Evolutionary conservation across 2,113 vertebrate species (phyloP), one percentile per base, ranked within the genome.

Genomic region (Ailuropoda melanoleuca): DNA sequence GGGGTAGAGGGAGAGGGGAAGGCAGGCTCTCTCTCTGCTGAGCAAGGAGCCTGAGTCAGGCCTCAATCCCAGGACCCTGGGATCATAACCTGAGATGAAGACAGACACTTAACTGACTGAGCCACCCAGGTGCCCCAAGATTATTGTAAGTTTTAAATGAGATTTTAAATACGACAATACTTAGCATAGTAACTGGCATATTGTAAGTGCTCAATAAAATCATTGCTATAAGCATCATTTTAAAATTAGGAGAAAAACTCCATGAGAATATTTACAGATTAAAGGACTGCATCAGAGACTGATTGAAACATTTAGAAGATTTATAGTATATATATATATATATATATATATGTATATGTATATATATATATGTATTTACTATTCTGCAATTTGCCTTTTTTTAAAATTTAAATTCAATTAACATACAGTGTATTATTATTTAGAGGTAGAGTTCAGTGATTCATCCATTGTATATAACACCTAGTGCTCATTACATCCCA

Each of bases 91-190:
- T 31, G 29, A 64, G 29, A 29, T 31, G 62, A 31, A 64, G 62
- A 29, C 62, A 64, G 29, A 31, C 62, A 64, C 13, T 31, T 31
- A 64, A 64, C 60, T 64, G 62, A 64, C 62, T 64, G 29, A 64
- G 29, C 13, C 29, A 31, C 29, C 29, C 13, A 64, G 29, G 62
- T 6, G 62, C 13, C 62, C 29, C 34, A n/a, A 46, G 26, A 92
- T 80, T 43, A 29, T 60, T 62, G 9, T 80, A 81, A 75, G n/a
- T 21, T 88, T 88, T 95, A 95, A 83, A 56, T 82, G 37, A 66
- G n/a, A 66, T 91, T 90, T 94, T 91, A 84, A 84, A 92, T 92
- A 53, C 89, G 77, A 70, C 13, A 78, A 29, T 85, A 24, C 10
- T 37, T 86, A 66, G 21, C 56, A 43, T 4, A 62, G 34, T 75